Evolutionary conservation across 30 jellyfish, hydroid and myxozoan genomes (phyloP), one percentile per base, ranked within the genome.

Genomic region (Hydractinia echinata): DNA sequence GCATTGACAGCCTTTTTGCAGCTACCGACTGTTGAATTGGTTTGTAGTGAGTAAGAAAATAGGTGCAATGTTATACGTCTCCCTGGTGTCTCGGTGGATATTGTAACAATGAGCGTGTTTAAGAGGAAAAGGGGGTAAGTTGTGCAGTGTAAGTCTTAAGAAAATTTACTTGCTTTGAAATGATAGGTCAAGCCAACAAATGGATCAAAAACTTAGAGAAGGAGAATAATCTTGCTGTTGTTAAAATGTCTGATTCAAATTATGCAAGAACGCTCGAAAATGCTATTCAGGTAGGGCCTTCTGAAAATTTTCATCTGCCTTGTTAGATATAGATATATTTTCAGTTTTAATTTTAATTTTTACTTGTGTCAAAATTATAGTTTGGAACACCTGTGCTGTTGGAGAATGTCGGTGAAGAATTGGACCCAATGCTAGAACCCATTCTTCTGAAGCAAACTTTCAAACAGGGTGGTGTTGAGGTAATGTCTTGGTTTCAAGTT

Each of bases 391-490:
- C 98, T 6, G 96, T 92, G 50, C 79, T 92, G 16, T 73, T 92
- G n/a, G 98, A 92, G 67, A 92, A 92, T 68, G 92, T 92, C 53
- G 98, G 95, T 14, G 98, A 92, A 84, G 98, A 92, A 54, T 54
- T 92, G 53, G 98, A 92, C 62, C 98, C 98, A 3, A 53, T 92
- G 90, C 82, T 92, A 15, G 98, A 92, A 81, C 98, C 98, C 5
- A 67, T 92, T 77, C 67, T 92, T 76, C 86, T 92, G 67, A 92
- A 92, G 73, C 96, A 86, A 68, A 87, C 96, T 4, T 92, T 92
- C 83, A 92, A 83, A 76, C 98, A 92, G 60, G 93, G 90, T 49
- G 98, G 98, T 55, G 96, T 92, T 0, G 96, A 92, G 98, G 98
- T 92, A 16, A 4, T 44, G 19, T 0, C 2, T 30, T 30, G 44